A percentile compares a stretch with the other conserved stretches of the same genome.
phyloP scores from a whole-genome alignment of 2,797 vertebrate genomes.

The Falco berigora region DNA sequence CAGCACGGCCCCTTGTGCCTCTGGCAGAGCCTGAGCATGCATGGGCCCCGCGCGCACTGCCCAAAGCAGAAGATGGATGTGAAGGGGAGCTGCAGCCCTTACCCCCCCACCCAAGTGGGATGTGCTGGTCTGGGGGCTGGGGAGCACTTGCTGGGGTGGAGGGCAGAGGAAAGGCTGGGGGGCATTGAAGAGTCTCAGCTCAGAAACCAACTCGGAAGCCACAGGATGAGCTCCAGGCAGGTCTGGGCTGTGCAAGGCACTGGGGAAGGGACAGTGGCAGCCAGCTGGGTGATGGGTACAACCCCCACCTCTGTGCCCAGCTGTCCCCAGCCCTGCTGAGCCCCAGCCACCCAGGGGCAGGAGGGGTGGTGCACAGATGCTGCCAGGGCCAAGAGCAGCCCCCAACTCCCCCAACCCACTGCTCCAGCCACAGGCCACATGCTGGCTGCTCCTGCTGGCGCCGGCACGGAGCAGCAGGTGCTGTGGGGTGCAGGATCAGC shows the following conservation, averaged over 20 bases:
- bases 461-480: not conserved
- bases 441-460: accelerated
- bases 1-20: accelerated
- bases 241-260: not conserved
- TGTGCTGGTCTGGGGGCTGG: not conserved
- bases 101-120: not conserved
- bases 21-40: conserved; percentile 11
- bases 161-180: not conserved
- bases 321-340: not conserved
- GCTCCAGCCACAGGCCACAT: accelerated
- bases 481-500: not conserved
- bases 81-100: not conserved
- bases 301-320: not conserved
- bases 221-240: not conserved
- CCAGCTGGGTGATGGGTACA: not conserved
- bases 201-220: not conserved
- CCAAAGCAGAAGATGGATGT: not conserved
- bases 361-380: not conserved
- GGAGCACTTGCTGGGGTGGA: not conserved
- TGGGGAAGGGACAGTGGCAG: not conserved
- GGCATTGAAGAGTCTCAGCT: not conserved
- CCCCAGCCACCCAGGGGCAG: accelerated
- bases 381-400: not conserved
- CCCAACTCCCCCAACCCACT: not conserved
- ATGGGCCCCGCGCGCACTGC: not conserved